Conservation (phyloP, 2,797 vertebrate genomes). For the Discoglossus pictus region DNA sequence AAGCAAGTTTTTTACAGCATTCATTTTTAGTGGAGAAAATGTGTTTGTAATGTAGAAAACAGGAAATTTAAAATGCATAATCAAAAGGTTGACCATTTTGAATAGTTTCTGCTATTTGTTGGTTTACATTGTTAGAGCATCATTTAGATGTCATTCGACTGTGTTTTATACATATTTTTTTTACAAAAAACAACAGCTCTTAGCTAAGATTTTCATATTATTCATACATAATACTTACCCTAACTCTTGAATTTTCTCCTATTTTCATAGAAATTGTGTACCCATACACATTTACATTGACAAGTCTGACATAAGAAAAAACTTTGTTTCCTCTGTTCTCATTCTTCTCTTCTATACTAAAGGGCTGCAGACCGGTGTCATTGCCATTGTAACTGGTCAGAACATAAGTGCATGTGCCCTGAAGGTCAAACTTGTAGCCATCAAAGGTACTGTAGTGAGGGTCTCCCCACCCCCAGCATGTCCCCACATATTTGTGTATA, state of each 20-base stretch:
- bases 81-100: too few species aligned
- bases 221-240: slow-evolving; percentile 63
- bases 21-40: too few species aligned
- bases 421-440: slow-evolving; percentile 72
- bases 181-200: too few species aligned
- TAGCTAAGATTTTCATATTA: too few species aligned
- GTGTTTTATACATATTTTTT: too few species aligned
- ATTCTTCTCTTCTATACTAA: slow-evolving; percentile 67
- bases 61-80: too few species aligned
- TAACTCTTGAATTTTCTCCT: slow-evolving; percentile 37
- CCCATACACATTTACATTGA: slow-evolving; percentile 44
- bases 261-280: slow-evolving; percentile 50
- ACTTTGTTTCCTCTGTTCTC: background rate
- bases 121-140: too few species aligned
- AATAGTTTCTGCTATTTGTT: too few species aligned
- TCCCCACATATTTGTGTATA: background rate
- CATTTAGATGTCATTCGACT: too few species aligned
- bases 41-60: too few species aligned
- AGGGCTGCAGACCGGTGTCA: slow-evolving; percentile 39
- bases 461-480: slow-evolving; percentile 69
- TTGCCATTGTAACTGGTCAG: slow-evolving; percentile 54
- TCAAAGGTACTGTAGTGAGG: slow-evolving; percentile 80
- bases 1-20: too few species aligned
- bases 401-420: slow-evolving; percentile 78
- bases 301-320: slow-evolving; percentile 24